Base-by-base conservation (phyloP, 2,113 vertebrate genomes). In the Australoheros scitulus region DNA sequence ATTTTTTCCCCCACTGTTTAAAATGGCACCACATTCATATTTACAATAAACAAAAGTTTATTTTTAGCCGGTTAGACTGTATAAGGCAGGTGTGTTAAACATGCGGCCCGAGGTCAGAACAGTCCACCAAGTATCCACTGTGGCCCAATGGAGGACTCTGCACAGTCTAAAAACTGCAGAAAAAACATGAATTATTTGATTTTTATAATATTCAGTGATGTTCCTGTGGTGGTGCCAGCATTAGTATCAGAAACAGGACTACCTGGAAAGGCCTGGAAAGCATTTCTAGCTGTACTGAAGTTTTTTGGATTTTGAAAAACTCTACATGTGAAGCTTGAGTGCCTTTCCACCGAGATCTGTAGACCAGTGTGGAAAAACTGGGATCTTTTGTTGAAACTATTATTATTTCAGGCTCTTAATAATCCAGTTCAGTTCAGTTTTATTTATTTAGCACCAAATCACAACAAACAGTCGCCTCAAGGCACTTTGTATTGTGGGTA, bases 311-410 rank as follows among this genome's bases (percentile, higher is more conserved):
- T 70, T 50, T 29, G 5, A 29, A 29, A 29, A 4, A 18, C 64
- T 68, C n/a, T n/a, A n/a, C n/a, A n/a, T n/a, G n/a, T 70, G 64
- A 50, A 70, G 64, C 0, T 3, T 29, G 9, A 8, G 0, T 0
- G 5, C 15, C 9, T 70, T 3, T 2, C 1, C 15, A 5, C 13
- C 15, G 43, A 13, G 47, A 15, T 50, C 47, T 50, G 47, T 6
- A 50, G 15, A 26, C 0, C 52, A 13, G 17, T 50, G 24, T 70
- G 65, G 65, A 52, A 52, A 13, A 0, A 52, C 43, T 13, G 24
- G 29, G 24, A 29, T 29, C 8, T 20, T 3, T 17, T 4, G 22
- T 10, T 52, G 15, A 26, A 13, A 26, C 29, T 68, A 52, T 29
- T 0, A 29, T 1, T 13, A 70, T 70, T 29, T 52, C 6, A 70